Percentiles rank a stretch among this genome's conserved stretches.
These are phyloP conservation scores for Scelioninae gen. 2 DNA, from an alignment of 2,888 invertebrate genomes.

Conservation along the genomic window DNA sequence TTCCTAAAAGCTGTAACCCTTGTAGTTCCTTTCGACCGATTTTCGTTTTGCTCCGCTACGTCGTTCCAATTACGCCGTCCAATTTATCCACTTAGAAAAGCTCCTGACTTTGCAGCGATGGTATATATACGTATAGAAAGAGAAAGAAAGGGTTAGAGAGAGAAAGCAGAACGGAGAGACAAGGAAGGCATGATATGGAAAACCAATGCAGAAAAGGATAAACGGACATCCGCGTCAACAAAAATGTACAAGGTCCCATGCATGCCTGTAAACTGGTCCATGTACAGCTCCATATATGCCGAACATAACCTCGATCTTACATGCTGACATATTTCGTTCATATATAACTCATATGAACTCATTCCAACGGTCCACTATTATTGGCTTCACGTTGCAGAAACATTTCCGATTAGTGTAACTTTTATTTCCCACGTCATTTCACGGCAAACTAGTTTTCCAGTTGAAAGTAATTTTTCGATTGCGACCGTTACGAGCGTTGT, in stretches of 20 bases:
- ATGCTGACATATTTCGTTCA: too few species aligned
- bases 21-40: constrained; percentile 47
- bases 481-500: constrained; percentile 24
- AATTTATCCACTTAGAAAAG: constrained; percentile 66
- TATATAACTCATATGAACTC: constrained; percentile 22
- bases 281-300: too few species aligned
- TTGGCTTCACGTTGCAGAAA: constrained; percentile 6
- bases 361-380: constrained; percentile 8
- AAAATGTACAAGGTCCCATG: too few species aligned
- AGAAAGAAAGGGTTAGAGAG: too few species aligned
- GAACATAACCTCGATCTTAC: too few species aligned
- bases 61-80: constrained; percentile 65
- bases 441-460: constrained; percentile 38
- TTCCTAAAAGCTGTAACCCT: constrained; percentile 13
- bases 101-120: constrained; percentile 45
- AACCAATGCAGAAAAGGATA: too few species aligned
- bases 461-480: constrained; percentile 40
- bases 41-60: constrained; percentile 54
- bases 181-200: too few species aligned
- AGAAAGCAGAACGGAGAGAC: too few species aligned
- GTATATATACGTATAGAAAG: constrained; percentile 21
- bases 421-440: constrained; percentile 9
- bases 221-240: too few species aligned
- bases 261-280: too few species aligned
- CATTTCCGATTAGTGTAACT: constrained; percentile 28